Evolutionary conservation across 2,888 invertebrate genomes (phyloP).

Genomic region (Athalia rosae): DNA sequence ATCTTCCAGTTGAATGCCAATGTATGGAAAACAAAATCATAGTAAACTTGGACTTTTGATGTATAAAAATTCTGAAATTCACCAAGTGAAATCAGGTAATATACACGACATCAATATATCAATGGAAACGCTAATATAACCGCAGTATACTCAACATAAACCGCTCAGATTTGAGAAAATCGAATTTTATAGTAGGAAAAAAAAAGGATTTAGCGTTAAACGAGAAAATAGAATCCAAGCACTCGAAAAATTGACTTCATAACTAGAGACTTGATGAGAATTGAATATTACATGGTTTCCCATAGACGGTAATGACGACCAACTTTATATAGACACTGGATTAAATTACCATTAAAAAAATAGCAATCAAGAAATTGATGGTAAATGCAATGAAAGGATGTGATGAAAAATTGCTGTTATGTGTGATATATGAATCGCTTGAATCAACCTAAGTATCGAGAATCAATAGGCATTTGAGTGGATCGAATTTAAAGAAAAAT

Average conservation of each 20-base stretch:
- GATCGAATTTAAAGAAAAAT: constrained; percentile 23
- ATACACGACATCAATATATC: too few relatives aligned
- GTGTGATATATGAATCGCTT: constrained; percentile 49
- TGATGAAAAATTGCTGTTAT: constrained; percentile 43
- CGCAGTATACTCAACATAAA: background rate
- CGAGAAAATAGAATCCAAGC: background rate
- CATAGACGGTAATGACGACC: constrained; percentile 26
- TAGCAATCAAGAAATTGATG: constrained; percentile 8
- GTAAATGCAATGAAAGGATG: constrained; percentile 26
- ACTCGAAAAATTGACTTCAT: constrained; percentile 6
- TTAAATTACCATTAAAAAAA: background rate
- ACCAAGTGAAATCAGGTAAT: too few relatives aligned
- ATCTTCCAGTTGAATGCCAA: background rate
- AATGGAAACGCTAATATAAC: too few relatives aligned
- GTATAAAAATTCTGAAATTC: too few relatives aligned
- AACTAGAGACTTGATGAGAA: constrained; percentile 1
- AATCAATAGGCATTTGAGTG: constrained; percentile 28
- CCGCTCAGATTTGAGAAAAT: background rate
- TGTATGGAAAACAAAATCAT: background rate
- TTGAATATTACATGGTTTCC: constrained; percentile 42
- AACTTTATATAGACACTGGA: constrained; percentile 26
- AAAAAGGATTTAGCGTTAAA: constrained; percentile 20
- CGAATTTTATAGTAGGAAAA: constrained; percentile 25
- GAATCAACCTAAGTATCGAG: constrained; percentile 45
- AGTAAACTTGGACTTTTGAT: too few relatives aligned